Evolutionary conservation across 2,888 invertebrate species (phyloP).

Genomic region (Parthenolecanium corni): DNA sequence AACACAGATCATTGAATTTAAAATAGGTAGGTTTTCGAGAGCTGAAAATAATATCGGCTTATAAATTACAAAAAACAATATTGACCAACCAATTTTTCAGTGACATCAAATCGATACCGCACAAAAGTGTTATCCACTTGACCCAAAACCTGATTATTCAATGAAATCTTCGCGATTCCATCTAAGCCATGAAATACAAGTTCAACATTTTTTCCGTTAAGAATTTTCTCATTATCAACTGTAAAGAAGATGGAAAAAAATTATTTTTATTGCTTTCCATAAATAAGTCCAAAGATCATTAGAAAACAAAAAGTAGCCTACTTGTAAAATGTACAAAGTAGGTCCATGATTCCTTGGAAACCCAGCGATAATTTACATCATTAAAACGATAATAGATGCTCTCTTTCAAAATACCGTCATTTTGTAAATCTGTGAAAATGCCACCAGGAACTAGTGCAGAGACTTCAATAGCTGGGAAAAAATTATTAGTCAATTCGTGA

Average conservation of each 20-base stretch:
- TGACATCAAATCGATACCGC: conserved; percentile 59
- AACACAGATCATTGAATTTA: too few relatives aligned
- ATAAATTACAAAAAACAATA: not conserved
- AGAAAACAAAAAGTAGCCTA: conserved; percentile 22
- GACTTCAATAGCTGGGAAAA: conserved; percentile 40
- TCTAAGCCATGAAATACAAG: conserved; percentile 77
- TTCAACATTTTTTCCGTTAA: not conserved
- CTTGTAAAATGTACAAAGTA: conserved; percentile 42
- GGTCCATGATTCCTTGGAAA: conserved; percentile 66
- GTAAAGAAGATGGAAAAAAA: not conserved
- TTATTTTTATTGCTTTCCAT: not conserved
- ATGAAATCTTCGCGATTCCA: conserved; percentile 59
- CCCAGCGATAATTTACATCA: conserved; percentile 71
- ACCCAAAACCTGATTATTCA: conserved; percentile 59
- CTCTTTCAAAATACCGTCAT: conserved; percentile 45
- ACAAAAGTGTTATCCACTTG: conserved; percentile 74
- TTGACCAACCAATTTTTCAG: conserved; percentile 37
- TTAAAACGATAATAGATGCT: conserved; percentile 58
- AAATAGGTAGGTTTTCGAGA: too few relatives aligned
- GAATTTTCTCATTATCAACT: not conserved
- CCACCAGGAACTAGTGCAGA: conserved; percentile 61
- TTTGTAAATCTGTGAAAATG: conserved; percentile 60
- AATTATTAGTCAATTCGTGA: not conserved
- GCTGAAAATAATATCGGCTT: too few relatives aligned
- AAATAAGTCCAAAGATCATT: not conserved